These are phyloP conservation scores for Lordiphosa fenestrarum DNA, from an alignment of 2,888 invertebrate species.

Conservation along the genomic window DNA sequence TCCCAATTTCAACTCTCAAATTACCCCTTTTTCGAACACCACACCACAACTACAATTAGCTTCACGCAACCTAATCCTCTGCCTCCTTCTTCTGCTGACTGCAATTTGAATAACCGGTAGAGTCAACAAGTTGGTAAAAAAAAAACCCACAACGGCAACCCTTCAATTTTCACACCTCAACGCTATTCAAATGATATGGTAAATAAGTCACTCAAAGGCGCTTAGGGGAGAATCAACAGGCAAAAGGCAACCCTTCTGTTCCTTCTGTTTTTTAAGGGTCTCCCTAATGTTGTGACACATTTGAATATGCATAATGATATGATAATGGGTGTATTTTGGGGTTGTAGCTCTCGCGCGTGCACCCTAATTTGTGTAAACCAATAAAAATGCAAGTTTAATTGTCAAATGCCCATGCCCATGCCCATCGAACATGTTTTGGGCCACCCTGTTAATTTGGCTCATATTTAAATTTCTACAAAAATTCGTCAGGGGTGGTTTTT, in stretches of 20 bases:
- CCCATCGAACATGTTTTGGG: constrained; percentile 8
- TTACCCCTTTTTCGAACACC: constrained; percentile 17
- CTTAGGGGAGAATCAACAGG: constrained; percentile 44
- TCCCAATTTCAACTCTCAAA: constrained; percentile 21
- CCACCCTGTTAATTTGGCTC: constrained; percentile 49
- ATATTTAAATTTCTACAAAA: constrained; percentile 29
- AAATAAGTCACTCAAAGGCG: constrained; percentile 36
- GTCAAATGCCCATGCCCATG: constrained; percentile 27
- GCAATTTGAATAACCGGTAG: constrained; percentile 54
- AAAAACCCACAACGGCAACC: constrained; percentile 28
- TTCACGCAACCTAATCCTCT: constrained; percentile 47
- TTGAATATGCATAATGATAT: constrained; percentile 37
- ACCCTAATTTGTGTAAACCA: constrained; percentile 68
- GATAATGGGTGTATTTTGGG: constrained; percentile 10
- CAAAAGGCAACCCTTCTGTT: constrained; percentile 32
- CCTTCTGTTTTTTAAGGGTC: neutral
- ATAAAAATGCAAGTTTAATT: constrained; percentile 72
- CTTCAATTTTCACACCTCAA: constrained; percentile 54
- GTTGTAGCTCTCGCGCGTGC: constrained; percentile 14
- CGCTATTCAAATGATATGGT: constrained; percentile 73
- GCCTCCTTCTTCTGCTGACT: constrained; percentile 17
- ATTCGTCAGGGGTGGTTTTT: constrained; percentile 26
- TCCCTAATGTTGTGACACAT: constrained; percentile 31
- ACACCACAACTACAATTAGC: constrained; percentile 42
- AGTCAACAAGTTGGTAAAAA: constrained; percentile 47